Evolutionary conservation across 2,113 vertebrate genomes (phyloP).

Genomic region (Desmodus rotundus): DNA sequence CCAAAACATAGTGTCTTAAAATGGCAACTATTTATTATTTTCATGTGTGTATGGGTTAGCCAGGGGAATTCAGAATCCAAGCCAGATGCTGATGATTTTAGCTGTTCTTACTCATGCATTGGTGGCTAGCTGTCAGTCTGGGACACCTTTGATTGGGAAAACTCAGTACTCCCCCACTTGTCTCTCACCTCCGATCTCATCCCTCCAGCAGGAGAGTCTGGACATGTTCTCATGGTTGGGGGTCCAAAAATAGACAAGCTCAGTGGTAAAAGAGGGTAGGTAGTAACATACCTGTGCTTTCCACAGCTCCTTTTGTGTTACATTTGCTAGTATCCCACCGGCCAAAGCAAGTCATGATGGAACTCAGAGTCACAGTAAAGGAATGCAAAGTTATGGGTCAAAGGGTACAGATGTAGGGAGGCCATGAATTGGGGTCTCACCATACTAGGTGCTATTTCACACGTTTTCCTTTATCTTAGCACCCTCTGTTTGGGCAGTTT

Average conservation of each 20-base stretch:
- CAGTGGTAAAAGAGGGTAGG: neutral
- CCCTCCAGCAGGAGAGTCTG: neutral
- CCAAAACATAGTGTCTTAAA: neutral
- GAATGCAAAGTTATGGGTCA: neutral
- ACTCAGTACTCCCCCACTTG: fast-evolving
- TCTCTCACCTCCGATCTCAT: neutral
- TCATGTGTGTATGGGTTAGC: neutral
- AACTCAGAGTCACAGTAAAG: neutral
- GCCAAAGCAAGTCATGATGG: neutral
- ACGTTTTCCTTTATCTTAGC: neutral
- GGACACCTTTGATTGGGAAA: neutral
- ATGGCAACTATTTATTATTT: neutral
- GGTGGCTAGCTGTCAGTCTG: neutral
- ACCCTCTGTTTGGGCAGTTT: neutral
- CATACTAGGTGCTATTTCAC: neutral
- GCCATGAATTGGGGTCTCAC: neutral
- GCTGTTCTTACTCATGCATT: neutral
- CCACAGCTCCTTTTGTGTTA: neutral
- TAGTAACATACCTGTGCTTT: neutral
- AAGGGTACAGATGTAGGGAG: neutral
- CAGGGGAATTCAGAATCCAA: neutral
- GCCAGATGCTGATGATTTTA: neutral
- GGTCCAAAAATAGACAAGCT: neutral
- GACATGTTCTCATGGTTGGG: neutral
- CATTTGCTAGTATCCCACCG: neutral